phyloP scores from a whole-genome alignment of 2,797 vertebrate species.

The Naso thynnoides region DNA sequence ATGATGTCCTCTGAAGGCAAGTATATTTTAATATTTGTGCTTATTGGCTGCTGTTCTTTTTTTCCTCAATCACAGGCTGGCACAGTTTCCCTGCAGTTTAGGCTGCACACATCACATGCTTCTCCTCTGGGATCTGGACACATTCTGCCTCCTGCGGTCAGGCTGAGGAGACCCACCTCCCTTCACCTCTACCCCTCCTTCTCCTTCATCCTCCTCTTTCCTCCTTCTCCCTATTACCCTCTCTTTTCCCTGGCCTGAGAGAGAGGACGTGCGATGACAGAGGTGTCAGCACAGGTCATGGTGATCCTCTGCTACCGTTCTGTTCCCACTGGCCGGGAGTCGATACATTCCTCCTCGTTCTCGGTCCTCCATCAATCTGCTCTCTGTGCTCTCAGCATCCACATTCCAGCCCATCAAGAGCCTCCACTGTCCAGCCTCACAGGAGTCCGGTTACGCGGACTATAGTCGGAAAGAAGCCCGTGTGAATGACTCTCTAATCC shows the following conservation, averaged over 20 bases:
- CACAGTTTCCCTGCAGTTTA: slow-evolving; percentile 23
- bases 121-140: slow-evolving; percentile 64
- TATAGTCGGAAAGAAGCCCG: slow-evolving; percentile 58
- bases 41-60: slow-evolving; percentile 8
- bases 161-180: slow-evolving; percentile 75
- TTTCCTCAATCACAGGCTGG: slow-evolving; percentile 12
- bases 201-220: slow-evolving; percentile 29
- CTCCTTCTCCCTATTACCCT: slow-evolving; percentile 46
- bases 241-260: slow-evolving; percentile 54
- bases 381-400: slow-evolving; percentile 82
- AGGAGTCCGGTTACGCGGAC: slow-evolving; percentile 74
- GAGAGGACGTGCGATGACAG: slow-evolving; percentile 84
- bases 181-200: slow-evolving; percentile 19
- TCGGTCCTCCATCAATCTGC: slow-evolving; percentile 78
- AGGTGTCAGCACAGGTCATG: slow-evolving; percentile 88
- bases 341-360: slow-evolving; percentile 68
- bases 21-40: slow-evolving; percentile 17
- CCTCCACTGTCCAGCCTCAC: slow-evolving; percentile 64
- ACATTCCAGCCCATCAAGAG: slow-evolving; percentile 85
- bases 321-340: slow-evolving; percentile 76
- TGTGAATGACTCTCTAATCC: slow-evolving; percentile 76
- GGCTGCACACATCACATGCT: slow-evolving; percentile 40
- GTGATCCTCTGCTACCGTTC: slow-evolving; percentile 70
- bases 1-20: slow-evolving; percentile 10
- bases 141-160: slow-evolving; percentile 76